These are phyloP conservation scores for Eupithecia subumbrata DNA, from an alignment of 2,888 invertebrate genomes.

Conservation along the genomic window DNA sequence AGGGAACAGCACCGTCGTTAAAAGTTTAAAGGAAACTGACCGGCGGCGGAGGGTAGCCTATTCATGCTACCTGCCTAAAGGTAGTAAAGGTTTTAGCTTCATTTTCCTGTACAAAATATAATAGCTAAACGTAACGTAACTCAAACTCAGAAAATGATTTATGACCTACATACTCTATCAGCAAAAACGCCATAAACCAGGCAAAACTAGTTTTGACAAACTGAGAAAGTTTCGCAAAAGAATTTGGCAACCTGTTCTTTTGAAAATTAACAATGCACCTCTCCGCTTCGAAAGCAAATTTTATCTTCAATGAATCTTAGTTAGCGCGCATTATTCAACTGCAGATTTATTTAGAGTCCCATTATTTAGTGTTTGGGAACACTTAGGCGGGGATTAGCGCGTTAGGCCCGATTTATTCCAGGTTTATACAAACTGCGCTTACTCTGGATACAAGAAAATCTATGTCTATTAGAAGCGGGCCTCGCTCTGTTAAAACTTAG, in stretches of 20 bases:
- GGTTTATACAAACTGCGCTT: constrained; percentile 30
- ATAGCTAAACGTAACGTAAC: background rate
- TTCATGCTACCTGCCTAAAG: background rate
- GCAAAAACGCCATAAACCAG: background rate
- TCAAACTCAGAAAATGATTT: background rate
- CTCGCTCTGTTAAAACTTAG: background rate
- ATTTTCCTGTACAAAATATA: background rate
- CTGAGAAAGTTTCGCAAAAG: background rate
- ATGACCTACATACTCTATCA: background rate
- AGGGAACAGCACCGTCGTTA: constrained; percentile 20
- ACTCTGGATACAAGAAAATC: constrained; percentile 26
- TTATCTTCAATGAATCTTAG: constrained; percentile 16
- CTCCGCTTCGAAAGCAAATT: constrained; percentile 3
- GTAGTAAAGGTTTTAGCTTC: background rate
- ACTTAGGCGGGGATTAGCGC: constrained; percentile 36
- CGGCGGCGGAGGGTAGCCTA: background rate
- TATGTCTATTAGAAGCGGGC: constrained; percentile 21
- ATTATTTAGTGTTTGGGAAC: constrained; percentile 31
- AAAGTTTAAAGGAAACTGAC: constrained; percentile 17
- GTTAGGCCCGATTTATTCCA: constrained; percentile 38
- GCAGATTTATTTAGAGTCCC: constrained; percentile 29
- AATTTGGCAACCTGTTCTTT: background rate
- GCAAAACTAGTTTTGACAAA: background rate
- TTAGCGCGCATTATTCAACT: constrained; percentile 18
- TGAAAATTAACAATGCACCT: constrained; percentile 7